Evolutionary conservation across 1,140 invertebrate genomes (phyloP).

Genomic region (Drosophila saltans): DNA sequence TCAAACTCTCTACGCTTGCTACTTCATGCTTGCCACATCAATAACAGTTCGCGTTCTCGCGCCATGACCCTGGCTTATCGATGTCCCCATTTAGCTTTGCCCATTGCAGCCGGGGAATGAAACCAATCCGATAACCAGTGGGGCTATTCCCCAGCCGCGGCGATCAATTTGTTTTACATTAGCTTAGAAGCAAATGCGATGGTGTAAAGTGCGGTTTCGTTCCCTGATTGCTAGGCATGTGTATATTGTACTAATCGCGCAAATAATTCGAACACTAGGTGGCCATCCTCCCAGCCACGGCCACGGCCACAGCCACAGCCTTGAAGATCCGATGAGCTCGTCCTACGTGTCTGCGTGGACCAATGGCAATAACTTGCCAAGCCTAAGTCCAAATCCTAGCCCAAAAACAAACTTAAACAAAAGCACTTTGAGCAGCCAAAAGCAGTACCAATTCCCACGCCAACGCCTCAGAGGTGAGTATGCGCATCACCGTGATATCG

Average conservation of each 20-base stretch:
- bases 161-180: neutral
- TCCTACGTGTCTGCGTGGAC: neutral
- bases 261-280: constrained; percentile 36
- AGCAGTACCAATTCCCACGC: constrained; percentile 18
- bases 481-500: constrained; percentile 17
- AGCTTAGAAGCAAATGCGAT: neutral
- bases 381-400: constrained; percentile 14
- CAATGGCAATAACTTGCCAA: constrained; percentile 16
- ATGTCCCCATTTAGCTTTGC: neutral
- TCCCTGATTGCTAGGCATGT: constrained; percentile 12
- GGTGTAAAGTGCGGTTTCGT: neutral
- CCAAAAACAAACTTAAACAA: constrained; percentile 10
- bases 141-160: neutral
- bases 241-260: constrained; percentile 24
- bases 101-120: constrained; percentile 16
- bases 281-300: neutral
- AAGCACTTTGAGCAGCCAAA: constrained; percentile 4
- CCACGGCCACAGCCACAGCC: constrained; percentile 9
- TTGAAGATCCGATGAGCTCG: constrained; percentile 8
- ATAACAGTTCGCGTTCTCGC: constrained; percentile 1
- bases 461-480: constrained; percentile 42
- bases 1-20: constrained; percentile 1
- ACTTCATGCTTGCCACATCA: constrained; percentile 16
- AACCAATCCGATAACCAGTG: constrained; percentile 5
- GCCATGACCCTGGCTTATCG: constrained; percentile 10